These are phyloP conservation scores for Tenthredo distinguenda DNA, from an alignment of 2,888 invertebrate genomes.

Conservation along the genomic window DNA sequence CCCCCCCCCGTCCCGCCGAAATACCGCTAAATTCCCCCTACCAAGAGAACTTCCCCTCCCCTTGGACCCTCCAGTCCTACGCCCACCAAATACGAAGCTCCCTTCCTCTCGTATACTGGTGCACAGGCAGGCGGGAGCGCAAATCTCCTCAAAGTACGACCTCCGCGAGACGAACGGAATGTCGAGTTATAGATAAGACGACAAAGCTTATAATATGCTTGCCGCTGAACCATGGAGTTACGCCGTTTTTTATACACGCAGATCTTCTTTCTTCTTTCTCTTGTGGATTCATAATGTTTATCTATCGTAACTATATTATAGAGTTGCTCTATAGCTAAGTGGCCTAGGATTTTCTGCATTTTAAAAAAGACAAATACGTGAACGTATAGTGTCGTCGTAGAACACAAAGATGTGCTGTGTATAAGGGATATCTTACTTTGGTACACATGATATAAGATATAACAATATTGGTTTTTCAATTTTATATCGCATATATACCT, in stretches of 20 bases:
- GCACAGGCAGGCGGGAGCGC: constrained; percentile 29
- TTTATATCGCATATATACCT: neutral
- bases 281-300: neutral
- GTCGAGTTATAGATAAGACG: constrained; percentile 21
- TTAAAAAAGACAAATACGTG: neutral
- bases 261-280: neutral
- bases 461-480: neutral
- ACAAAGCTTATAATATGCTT: neutral
- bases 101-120: constrained; percentile 46
- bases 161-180: constrained; percentile 31
- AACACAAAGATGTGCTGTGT: no score
- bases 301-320: neutral
- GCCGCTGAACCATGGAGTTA: neutral
- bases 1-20: neutral
- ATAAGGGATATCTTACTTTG: neutral
- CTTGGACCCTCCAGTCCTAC: constrained; percentile 50
- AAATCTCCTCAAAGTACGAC: constrained; percentile 44
- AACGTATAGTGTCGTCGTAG: neutral
- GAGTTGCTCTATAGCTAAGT: neutral
- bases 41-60: constrained; percentile 34
- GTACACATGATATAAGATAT: neutral
- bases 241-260: neutral
- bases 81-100: constrained; percentile 50
- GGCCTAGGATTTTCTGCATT: neutral
- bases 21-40: neutral